phyloP scores from a whole-genome alignment of 2,888 invertebrate genomes.

The Drosophila kambysellisi region DNA sequence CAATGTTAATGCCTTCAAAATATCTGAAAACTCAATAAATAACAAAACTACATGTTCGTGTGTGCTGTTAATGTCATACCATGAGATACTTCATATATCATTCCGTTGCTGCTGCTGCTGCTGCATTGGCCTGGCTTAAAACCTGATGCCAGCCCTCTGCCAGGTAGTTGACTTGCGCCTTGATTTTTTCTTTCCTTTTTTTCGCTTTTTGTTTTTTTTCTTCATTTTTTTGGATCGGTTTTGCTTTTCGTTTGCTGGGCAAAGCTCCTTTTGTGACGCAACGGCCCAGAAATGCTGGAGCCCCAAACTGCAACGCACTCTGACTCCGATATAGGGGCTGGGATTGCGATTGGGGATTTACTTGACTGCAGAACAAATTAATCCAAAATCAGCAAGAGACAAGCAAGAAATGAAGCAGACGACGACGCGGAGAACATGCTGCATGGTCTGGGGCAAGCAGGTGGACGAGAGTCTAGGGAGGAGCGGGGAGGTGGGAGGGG shows the following conservation, averaged over 20 bases:
- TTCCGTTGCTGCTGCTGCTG: slow-evolving; percentile 57
- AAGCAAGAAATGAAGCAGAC: slow-evolving; percentile 61
- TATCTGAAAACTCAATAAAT: slow-evolving; percentile 84
- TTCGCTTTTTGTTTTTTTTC: slow-evolving; percentile 9
- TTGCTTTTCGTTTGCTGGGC: slow-evolving; percentile 31
- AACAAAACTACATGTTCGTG: slow-evolving; percentile 84
- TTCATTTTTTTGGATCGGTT: slow-evolving; percentile 25
- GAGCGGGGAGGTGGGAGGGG: background rate
- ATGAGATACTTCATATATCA: slow-evolving; percentile 84
- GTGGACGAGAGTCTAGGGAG: background rate
- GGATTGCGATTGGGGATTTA: slow-evolving; percentile 70
- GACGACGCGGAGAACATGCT: slow-evolving; percentile 36
- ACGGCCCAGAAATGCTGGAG: slow-evolving; percentile 50
- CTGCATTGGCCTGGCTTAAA: slow-evolving; percentile 43
- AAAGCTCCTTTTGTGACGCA: slow-evolving; percentile 71
- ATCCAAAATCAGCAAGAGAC: slow-evolving; percentile 83
- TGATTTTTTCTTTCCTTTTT: slow-evolving; percentile 8
- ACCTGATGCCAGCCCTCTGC: slow-evolving; percentile 62
- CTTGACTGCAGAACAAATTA: slow-evolving; percentile 82
- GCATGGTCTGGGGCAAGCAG: slow-evolving; percentile 31
- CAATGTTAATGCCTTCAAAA: slow-evolving; percentile 84
- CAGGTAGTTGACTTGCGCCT: slow-evolving; percentile 73
- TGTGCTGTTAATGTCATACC: slow-evolving; percentile 84
- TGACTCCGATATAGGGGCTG: slow-evolving; percentile 34
- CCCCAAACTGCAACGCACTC: slow-evolving; percentile 51